Percentiles rank a stretch among this genome's conserved stretches.
Conservation (phyloP, 1,140 invertebrate species). For the Nylanderia fulva region DNA sequence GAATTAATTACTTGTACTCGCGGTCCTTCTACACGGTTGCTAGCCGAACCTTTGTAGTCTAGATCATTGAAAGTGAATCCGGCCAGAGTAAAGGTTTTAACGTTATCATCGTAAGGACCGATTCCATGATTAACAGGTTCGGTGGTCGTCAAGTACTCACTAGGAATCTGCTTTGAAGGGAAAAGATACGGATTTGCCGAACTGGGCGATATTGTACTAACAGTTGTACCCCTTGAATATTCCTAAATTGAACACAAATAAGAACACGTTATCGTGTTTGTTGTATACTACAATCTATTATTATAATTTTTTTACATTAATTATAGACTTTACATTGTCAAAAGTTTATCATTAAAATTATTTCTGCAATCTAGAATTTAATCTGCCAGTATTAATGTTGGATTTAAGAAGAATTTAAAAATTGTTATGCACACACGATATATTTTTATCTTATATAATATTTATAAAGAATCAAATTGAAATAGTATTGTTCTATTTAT, state of each 20-base stretch:
- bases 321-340: neutral
- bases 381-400: neutral
- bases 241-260: conserved; percentile 76
- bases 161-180: conserved; percentile 91
- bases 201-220: conserved; percentile 77
- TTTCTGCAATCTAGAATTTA: neutral
- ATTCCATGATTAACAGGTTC: conserved; percentile 76
- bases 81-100: conserved; percentile 63
- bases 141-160: conserved; percentile 91
- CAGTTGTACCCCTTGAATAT: conserved; percentile 80
- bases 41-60: conserved; percentile 87
- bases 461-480: neutral
- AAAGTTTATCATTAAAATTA: neutral
- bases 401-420: too few species aligned
- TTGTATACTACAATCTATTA: neutral
- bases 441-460: neutral
- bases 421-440: neutral
- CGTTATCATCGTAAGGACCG: conserved; percentile 63
- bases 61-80: conserved; percentile 78
- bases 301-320: neutral
- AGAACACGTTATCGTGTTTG: neutral
- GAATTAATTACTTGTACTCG: conserved; percentile 48
- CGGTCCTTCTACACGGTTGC: conserved; percentile 72
- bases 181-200: conserved; percentile 86
- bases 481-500: neutral